Percentiles rank a stretch among this genome's conserved stretches.
These are phyloP conservation scores for Drosophila nr. perissopoda DNA, from an alignment of 2,888 invertebrate species.

Conservation along the genomic window DNA sequence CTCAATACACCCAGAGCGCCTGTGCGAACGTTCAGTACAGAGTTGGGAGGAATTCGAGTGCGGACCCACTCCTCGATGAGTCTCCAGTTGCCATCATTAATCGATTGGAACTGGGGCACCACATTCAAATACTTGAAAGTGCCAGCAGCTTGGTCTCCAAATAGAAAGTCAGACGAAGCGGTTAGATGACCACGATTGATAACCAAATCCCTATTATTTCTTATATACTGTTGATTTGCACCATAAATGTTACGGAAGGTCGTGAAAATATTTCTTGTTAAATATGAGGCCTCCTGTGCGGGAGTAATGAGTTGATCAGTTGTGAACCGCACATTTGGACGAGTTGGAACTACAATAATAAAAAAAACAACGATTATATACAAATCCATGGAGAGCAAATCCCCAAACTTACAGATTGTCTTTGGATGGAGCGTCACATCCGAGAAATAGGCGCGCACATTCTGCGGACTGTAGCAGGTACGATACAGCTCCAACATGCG, in stretches of 20 bases:
- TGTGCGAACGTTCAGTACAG: slow-evolving; percentile 15
- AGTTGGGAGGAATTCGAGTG: neutral
- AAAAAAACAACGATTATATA: neutral
- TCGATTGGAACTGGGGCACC: slow-evolving; percentile 86
- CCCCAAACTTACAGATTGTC: slow-evolving; percentile 1
- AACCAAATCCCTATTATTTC: neutral
- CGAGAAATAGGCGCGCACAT: slow-evolving; percentile 1
- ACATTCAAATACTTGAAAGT: slow-evolving; percentile 86
- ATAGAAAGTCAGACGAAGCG: slow-evolving; percentile 85
- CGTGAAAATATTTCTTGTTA: neutral
- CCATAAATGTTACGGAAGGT: slow-evolving; percentile 11
- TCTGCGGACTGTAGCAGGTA: slow-evolving; percentile 13
- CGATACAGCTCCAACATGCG: slow-evolving; percentile 36
- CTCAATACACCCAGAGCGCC: slow-evolving; percentile 12
- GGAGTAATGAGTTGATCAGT: slow-evolving; percentile 7
- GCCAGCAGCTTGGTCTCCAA: slow-evolving; percentile 83
- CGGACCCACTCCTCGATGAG: slow-evolving; percentile 84
- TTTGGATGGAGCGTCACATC: slow-evolving; percentile 7
- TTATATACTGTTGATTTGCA: neutral
- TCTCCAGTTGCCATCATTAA: slow-evolving; percentile 87
- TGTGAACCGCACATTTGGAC: slow-evolving; percentile 3
- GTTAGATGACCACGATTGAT: slow-evolving; percentile 85
- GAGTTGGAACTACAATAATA: neutral
- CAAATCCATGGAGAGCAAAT: neutral
- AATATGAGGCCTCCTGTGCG: slow-evolving; percentile 3